Evolutionary conservation across 92 coral and sea anemone genomes (phyloP).

Genomic region (Phenganax stokvisi): DNA sequence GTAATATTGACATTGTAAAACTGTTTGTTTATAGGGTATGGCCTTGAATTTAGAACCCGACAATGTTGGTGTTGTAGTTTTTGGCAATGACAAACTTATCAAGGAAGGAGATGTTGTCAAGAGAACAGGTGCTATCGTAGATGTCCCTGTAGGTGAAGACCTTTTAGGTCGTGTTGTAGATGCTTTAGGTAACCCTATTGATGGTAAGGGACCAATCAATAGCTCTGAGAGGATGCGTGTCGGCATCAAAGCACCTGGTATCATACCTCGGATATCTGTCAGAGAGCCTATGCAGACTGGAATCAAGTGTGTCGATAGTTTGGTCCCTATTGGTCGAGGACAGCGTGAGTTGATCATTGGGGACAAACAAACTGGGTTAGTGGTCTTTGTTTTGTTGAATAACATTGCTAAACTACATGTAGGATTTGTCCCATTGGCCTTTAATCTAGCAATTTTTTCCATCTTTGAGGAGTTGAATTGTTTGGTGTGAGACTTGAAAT

Average conservation of each 20-base stretch:
- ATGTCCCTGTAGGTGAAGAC: conserved; percentile 93
- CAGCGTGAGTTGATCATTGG: conserved; percentile 99
- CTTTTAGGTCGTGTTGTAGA: conserved; percentile 98
- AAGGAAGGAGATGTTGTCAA: conserved; percentile 98
- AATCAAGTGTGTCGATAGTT: conserved; percentile 96
- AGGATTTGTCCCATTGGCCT: not conserved
- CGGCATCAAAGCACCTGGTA: conserved; percentile 97
- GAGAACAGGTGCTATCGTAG: conserved; percentile 99
- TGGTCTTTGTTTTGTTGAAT: not conserved
- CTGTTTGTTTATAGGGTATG: conserved; percentile 68
- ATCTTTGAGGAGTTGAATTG: not conserved
- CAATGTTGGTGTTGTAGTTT: conserved; percentile 99
- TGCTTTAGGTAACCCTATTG: conserved; percentile 97
- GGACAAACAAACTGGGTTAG: conserved; percentile 98
- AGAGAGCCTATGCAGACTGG: conserved; percentile 99
- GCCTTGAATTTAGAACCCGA: conserved; percentile 99
- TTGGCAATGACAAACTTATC: conserved; percentile 98
- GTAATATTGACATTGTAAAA: not conserved
- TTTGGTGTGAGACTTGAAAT: too few species aligned
- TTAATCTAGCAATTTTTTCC: not conserved
- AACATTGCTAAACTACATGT: not conserved
- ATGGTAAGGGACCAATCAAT: conserved; percentile 83
- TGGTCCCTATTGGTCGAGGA: conserved; percentile 99
- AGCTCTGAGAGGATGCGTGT: conserved; percentile 69
- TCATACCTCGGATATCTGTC: conserved; percentile 96